phyloP scores from a whole-genome alignment of 2,113 vertebrate species.

The Columba janthina region DNA sequence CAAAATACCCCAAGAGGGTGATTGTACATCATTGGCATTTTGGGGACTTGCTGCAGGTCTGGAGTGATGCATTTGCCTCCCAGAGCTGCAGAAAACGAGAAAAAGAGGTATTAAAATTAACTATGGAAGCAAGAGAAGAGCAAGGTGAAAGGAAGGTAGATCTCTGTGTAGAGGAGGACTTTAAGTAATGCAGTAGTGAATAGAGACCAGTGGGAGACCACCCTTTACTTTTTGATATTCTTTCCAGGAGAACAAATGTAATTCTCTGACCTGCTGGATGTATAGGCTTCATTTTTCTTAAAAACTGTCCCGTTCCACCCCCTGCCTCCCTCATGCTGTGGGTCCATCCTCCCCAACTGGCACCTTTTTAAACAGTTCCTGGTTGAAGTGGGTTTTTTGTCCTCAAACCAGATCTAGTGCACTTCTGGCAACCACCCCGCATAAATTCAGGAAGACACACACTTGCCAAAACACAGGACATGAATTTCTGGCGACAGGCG shows the following conservation, averaged over 20 bases:
- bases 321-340: neutral
- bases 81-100: neutral
- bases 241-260: neutral
- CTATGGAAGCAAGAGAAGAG: neutral
- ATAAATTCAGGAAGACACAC: neutral
- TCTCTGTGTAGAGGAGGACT: neutral
- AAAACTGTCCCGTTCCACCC: neutral
- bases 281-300: neutral
- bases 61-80: neutral
- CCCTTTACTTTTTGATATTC: neutral
- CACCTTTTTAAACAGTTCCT: neutral
- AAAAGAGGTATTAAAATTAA: neutral
- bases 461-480: neutral
- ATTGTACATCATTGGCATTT: accelerated
- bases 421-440: neutral
- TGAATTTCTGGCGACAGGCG: neutral
- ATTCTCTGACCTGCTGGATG: neutral
- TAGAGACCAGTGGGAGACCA: neutral
- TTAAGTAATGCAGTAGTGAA: neutral
- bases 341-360: neutral
- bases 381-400: neutral
- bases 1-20: neutral
- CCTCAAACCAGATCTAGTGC: neutral
- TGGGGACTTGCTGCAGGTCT: neutral
- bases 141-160: neutral